phyloP scores from a whole-genome alignment of 2,797 vertebrate species.

The Leptatherina wallacei region DNA sequence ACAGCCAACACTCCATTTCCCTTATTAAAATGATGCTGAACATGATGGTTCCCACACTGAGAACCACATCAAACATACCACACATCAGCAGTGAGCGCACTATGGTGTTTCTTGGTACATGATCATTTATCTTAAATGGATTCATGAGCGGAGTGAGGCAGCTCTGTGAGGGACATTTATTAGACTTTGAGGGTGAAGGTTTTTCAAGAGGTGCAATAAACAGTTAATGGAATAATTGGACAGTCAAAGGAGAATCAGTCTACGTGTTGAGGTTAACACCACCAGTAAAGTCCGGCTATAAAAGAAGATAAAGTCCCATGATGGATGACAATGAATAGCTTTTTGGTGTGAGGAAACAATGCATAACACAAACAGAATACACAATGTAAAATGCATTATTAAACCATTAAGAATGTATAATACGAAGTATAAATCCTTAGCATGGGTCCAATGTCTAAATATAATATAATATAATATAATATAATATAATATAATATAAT shows the following conservation, averaged over 20 bases:
- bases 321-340: slow-evolving; percentile 17
- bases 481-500: too few relatives aligned
- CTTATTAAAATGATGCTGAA: slow-evolving; percentile 66
- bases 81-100: slow-evolving; percentile 21
- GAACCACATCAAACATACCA: slow-evolving; percentile 26
- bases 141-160: slow-evolving; percentile 17
- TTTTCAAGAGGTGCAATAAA: slow-evolving; percentile 36
- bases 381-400: neutral
- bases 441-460: neutral
- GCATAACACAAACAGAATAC: slow-evolving; percentile 5
- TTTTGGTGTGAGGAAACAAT: slow-evolving; percentile 22
- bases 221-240: slow-evolving; percentile 1
- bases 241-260: slow-evolving; percentile 18
- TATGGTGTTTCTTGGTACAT: slow-evolving; percentile 7
- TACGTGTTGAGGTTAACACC: slow-evolving; percentile 25
- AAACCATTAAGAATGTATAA: slow-evolving; percentile 8
- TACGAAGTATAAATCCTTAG: neutral
- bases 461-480: neutral
- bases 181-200: slow-evolving; percentile 25
- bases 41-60: slow-evolving; percentile 45
- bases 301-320: slow-evolving; percentile 19
- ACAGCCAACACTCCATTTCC: slow-evolving; percentile 72
- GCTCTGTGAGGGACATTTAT: slow-evolving; percentile 21
- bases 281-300: slow-evolving; percentile 22
- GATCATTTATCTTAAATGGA: slow-evolving; percentile 24